Evolutionary conservation across 1,140 invertebrate species (phyloP).

Genomic region (Panulirus ornatus): DNA sequence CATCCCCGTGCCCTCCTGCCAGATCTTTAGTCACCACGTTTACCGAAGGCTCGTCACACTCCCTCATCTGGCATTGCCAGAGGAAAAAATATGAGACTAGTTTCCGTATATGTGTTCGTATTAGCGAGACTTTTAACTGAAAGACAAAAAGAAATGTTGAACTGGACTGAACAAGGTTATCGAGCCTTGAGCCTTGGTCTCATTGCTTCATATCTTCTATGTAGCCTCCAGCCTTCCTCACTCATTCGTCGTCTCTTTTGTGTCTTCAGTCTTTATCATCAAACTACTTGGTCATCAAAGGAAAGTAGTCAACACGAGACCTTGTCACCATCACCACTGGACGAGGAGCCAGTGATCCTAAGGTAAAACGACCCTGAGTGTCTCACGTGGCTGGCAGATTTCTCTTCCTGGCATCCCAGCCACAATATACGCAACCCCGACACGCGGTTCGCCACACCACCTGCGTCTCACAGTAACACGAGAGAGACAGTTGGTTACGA

Average conservation of each 20-base stretch:
- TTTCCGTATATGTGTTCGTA: not conserved
- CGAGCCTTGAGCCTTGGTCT: not conserved
- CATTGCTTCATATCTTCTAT: not conserved
- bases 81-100: not conserved
- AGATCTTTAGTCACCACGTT: too few relatives aligned
- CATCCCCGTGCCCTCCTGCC: not conserved
- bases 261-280: too few relatives aligned
- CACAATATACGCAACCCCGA: too few relatives aligned
- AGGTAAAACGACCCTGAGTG: slow-evolving; percentile 3
- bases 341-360: not conserved
- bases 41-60: not conserved
- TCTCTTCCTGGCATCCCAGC: not conserved
- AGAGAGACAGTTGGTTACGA: too few relatives aligned
- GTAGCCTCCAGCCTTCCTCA: not conserved
- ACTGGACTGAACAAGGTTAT: not conserved
- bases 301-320: not conserved
- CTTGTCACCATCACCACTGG: not conserved
- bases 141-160: not conserved
- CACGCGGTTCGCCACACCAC: too few relatives aligned
- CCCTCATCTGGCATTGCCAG: not conserved
- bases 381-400: not conserved
- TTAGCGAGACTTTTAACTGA: not conserved
- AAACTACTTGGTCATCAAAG: not conserved
- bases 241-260: too few relatives aligned
- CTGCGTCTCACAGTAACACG: too few relatives aligned